Evolutionary conservation across 53 echinoderm and acorn worm species (phyloP), one percentile per base, ranked within the genome.

Genomic region (Hippasteria phrygiana): DNA sequence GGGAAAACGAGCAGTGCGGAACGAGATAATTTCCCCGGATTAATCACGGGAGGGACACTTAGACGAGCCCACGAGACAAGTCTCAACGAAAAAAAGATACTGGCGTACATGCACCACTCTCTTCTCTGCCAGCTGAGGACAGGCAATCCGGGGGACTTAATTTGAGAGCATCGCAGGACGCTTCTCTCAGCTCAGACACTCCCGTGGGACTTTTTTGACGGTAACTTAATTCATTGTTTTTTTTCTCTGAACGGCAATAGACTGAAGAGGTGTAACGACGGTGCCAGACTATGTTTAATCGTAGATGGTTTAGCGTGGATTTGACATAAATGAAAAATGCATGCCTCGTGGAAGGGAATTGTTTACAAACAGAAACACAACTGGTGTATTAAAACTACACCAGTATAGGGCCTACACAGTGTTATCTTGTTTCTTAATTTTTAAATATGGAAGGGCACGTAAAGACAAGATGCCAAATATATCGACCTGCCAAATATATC

Each of bases 171-270:
- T 5, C 59, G n/a, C 59, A 59, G 26, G 59, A 59, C n/a, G 36
- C 69, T 12, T 35, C 36, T 67, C 69, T 34, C 69, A 37, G 69
- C n/a, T 17, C 37, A 67, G 9, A 3, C 69, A 67, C 14, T 35
- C 69, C 69, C 59, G 0, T 22, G 59, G 20, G 59, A 18, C 7
- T 8, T 59, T 59, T 59, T 59, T 22, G 59, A 9, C 59, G n/a
- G 26, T 67, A 67, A 67, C 69, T 67, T 26, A 11, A 67, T 67
- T 67, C n/a, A n/a, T n/a, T n/a, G n/a, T n/a, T n/a, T n/a, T n/a
- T n/a, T 24, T 59, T 59, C 26, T 59, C 59, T 59, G 59, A 17
- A 24, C 26, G 16, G 69, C 32, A 67, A 67, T 65, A 67, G 69
- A 67, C 34, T 14, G 34, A 26, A 35, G 69, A 67, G 14, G 69